Base-by-base conservation (phyloP, 1,140 invertebrate species). In the Sarcophaga bullata region DNA sequence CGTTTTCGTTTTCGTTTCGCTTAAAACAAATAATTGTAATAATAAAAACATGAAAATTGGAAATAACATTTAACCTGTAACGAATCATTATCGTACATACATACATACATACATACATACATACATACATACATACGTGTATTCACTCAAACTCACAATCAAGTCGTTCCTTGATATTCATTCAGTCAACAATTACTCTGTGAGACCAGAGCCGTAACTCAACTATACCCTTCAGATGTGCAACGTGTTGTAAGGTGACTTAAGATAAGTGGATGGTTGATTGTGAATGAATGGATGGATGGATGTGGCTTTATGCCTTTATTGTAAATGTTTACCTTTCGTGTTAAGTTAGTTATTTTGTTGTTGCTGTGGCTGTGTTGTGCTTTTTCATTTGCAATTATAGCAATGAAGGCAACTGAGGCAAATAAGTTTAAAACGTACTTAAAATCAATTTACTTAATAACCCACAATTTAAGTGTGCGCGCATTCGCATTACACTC, bases 391-490 rank as follows among this genome's bases (percentile, higher is more conserved):
- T 46, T 19, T 78, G 75, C 11, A 78, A 78, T 19, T 78, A 46
- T 50, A 50, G 75, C 75, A 54, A 17, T 62, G 80, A 47, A 62
- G 54, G 78, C 73, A 75, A 46, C 49, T 47, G 62, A 81, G 62
- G 80, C 46, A 76, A 81, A 81, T 81, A 81, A 81, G 80, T 81
- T 81, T 81, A 84, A 88, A 88, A 88, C 84, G 84, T 88, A 88
- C 87, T 88, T 88, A 88, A 88, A 88, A 87, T 88, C 87, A 88
- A 88, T 88, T 88, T 88, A 88, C 86, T 88, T 88, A 88, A 88
- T 88, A 88, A 87, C 87, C 82, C 84, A 87, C 85, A 88, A 88
- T 88, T 88, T 88, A 82, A 87, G 84, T 58, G 84, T 82, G 75
- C 58, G 83, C 78, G 17, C 47, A 72, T 72, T 81, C 75, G 75